Percentiles rank a stretch among this genome's conserved stretches.
Evolutionary conservation across 2,888 invertebrate species (phyloP).

Genomic region (Ichneumoninae sp.): DNA sequence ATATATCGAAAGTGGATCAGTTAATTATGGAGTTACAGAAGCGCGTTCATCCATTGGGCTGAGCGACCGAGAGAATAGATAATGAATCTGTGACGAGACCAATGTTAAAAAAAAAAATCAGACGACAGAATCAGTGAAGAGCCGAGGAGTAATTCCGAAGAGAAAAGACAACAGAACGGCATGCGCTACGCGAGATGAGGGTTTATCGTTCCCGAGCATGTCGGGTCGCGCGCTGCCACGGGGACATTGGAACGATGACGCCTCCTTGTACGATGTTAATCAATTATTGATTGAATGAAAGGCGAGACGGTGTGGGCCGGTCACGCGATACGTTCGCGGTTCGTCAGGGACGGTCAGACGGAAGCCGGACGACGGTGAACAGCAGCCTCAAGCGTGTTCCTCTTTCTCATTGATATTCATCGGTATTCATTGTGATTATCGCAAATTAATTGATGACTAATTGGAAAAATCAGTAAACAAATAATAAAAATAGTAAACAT

Average conservation of each 20-base stretch:
- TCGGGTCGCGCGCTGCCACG: not conserved
- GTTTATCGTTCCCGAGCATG: not conserved
- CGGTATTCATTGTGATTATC: not conserved
- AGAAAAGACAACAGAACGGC: not conserved
- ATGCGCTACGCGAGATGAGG: not conserved
- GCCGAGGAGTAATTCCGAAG: not conserved
- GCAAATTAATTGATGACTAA: not conserved
- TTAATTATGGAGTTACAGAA: too few relatives aligned
- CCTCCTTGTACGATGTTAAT: slow-evolving; percentile 23
- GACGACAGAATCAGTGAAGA: not conserved
- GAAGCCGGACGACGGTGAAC: not conserved
- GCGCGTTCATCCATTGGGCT: too few relatives aligned
- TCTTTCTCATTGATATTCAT: slow-evolving; percentile 20
- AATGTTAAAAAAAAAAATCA: slow-evolving; percentile 14
- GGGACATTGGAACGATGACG: slow-evolving; percentile 29
- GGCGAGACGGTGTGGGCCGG: slow-evolving; percentile 27
- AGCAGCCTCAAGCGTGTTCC: not conserved
- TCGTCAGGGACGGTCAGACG: slow-evolving; percentile 22
- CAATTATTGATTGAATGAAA: slow-evolving; percentile 52
- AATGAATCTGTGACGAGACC: slow-evolving; percentile 16
- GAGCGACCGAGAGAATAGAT: not conserved
- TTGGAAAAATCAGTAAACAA: too few relatives aligned
- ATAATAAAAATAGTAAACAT: not conserved
- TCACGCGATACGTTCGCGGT: slow-evolving; percentile 42
- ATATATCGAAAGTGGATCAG: too few relatives aligned